These are phyloP conservation scores for Siniperca scherzeri DNA, from an alignment of 2,797 vertebrate genomes.

Conservation along the genomic window DNA sequence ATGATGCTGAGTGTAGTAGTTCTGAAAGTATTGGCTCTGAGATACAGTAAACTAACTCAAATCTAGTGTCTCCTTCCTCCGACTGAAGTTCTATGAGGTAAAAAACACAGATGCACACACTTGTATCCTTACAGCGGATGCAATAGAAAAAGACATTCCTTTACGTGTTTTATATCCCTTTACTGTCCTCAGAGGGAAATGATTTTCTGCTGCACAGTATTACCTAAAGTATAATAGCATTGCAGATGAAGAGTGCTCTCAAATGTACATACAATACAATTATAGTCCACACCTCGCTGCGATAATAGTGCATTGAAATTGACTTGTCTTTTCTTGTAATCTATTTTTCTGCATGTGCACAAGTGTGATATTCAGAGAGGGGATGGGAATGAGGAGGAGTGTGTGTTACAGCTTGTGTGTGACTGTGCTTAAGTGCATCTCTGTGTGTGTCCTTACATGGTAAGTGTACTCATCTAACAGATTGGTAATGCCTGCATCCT, in stretches of 20 bases:
- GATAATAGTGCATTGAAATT: slow-evolving; percentile 27
- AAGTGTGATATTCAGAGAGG: not conserved
- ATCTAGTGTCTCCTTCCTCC: not conserved
- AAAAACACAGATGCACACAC: not conserved
- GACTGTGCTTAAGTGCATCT: not conserved
- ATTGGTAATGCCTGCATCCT: slow-evolving; percentile 9
- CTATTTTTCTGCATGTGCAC: slow-evolving; percentile 3
- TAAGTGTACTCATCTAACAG: slow-evolving; percentile 30
- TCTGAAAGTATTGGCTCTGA: not conserved
- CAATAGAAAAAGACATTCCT: not conserved
- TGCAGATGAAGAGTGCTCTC: slow-evolving; percentile 33
- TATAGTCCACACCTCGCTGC: slow-evolving; percentile 12
- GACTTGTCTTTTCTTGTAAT: slow-evolving; percentile 36
- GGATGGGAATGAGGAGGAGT: not conserved
- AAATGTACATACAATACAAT: slow-evolving; percentile 31
- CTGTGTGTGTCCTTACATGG: slow-evolving; percentile 21
- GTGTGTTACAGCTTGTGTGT: slow-evolving; percentile 10
- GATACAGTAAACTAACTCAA: not conserved
- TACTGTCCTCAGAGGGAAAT: not conserved
- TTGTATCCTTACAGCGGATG: not conserved
- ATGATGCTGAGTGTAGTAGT: not conserved
- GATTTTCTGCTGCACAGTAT: not conserved
- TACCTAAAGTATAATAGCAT: slow-evolving; percentile 18
- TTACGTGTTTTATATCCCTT: slow-evolving; percentile 2
- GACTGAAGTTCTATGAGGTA: not conserved